A percentile compares a stretch with the other conserved stretches of the same genome.
These are phyloP conservation scores for Chrysomela aeneicollis DNA, from an alignment of 2,888 invertebrate species.

Conservation along the genomic window DNA sequence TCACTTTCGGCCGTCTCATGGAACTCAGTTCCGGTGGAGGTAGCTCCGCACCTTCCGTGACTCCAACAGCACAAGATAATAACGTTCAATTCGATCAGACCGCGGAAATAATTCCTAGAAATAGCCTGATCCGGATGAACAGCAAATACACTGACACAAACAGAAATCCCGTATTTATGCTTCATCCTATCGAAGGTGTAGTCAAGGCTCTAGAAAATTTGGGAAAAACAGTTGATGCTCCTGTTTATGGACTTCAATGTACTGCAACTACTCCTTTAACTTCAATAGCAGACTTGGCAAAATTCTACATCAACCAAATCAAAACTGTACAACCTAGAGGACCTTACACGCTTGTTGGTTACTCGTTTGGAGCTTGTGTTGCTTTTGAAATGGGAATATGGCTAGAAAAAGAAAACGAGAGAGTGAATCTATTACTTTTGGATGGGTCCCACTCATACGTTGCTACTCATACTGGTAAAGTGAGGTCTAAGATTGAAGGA, in stretches of 20 bases:
- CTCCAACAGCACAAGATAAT: slow-evolving; percentile 56
- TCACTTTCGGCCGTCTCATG: slow-evolving; percentile 80
- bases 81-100: slow-evolving; percentile 63
- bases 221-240: slow-evolving; percentile 75
- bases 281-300: slow-evolving; percentile 76
- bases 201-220: slow-evolving; percentile 75
- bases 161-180: slow-evolving; percentile 69
- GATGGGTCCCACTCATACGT: slow-evolving; percentile 92
- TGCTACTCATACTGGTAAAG: slow-evolving; percentile 76
- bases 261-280: slow-evolving; percentile 76
- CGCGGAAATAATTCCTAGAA: slow-evolving; percentile 77
- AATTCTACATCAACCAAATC: slow-evolving; percentile 76
- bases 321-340: slow-evolving; percentile 79
- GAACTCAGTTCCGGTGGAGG: slow-evolving; percentile 62
- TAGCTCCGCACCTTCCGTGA: slow-evolving; percentile 38
- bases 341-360: slow-evolving; percentile 90
- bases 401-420: slow-evolving; percentile 72
- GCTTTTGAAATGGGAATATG: slow-evolving; percentile 94
- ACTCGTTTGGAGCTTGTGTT: slow-evolving; percentile 94
- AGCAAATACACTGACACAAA: slow-evolving; percentile 62
- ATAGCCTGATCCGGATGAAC: slow-evolving; percentile 73
- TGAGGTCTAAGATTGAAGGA: slow-evolving; percentile 66
- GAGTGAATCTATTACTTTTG: slow-evolving; percentile 75
- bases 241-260: slow-evolving; percentile 92
- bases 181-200: slow-evolving; percentile 92